Conservation (phyloP, 37 sponge, comb jelly and placozoan species). For the Spongia lamella region DNA sequence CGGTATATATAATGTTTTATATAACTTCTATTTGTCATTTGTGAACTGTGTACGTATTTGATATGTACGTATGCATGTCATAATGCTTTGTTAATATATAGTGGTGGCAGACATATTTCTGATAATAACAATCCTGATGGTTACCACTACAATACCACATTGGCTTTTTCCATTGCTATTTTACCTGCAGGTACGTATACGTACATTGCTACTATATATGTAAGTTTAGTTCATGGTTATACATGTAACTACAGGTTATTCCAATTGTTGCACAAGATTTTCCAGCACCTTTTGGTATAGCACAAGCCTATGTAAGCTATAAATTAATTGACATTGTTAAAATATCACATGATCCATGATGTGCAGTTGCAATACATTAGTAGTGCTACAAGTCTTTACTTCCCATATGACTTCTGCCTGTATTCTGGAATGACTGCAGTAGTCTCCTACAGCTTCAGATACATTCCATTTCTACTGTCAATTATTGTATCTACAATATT, state of each 20-base stretch:
- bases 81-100: too few species aligned
- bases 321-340: too few species aligned
- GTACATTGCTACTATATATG: too few species aligned
- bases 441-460: constrained; percentile 52
- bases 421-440: constrained; percentile 42
- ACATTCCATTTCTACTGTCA: constrained; percentile 45
- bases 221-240: too few species aligned
- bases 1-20: too few species aligned
- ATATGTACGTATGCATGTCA: too few species aligned
- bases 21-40: too few species aligned
- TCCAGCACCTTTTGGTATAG: constrained; percentile 31
- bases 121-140: too few species aligned
- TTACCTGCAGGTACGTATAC: constrained; percentile 60
- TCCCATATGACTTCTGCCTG: constrained; percentile 77
- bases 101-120: too few species aligned
- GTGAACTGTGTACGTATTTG: too few species aligned
- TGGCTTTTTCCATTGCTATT: constrained; percentile 50
- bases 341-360: too few species aligned
- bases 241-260: constrained; percentile 17
- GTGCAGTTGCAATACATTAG: constrained; percentile 54
- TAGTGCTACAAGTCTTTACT: constrained; percentile 61
- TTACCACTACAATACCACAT: constrained; percentile 26
- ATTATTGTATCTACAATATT: constrained; percentile 26
- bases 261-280: constrained; percentile 40
- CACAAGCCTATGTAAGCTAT: constrained; percentile 48